These are phyloP conservation scores for Somateria mollissima DNA, from an alignment of 2,797 vertebrate species.

Conservation along the genomic window DNA sequence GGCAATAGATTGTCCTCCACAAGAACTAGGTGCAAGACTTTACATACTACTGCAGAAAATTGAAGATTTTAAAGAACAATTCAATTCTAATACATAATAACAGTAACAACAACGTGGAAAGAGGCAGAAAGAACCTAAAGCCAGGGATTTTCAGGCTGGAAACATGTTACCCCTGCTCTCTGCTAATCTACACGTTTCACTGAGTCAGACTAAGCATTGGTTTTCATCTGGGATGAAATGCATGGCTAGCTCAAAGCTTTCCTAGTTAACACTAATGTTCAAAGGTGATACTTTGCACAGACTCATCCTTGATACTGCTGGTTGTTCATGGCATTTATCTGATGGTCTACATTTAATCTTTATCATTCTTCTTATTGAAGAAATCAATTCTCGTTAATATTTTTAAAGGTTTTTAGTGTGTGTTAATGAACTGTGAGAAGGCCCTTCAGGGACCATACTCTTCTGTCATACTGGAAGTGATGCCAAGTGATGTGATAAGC, in stretches of 20 bases:
- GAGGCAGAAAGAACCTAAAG: background rate
- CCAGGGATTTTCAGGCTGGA: background rate
- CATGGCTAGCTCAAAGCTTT: background rate
- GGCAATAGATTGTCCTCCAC: background rate
- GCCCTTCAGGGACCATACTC: background rate
- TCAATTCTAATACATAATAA: background rate
- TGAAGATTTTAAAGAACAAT: background rate
- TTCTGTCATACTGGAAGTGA: background rate
- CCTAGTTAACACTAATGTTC: background rate
- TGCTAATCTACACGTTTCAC: background rate
- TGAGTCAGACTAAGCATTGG: background rate
- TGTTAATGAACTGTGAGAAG: conserved; percentile 30
- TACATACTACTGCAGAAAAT: background rate
- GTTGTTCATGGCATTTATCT: background rate
- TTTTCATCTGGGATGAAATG: background rate
- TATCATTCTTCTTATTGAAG: conserved; percentile 9
- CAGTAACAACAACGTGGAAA: background rate
- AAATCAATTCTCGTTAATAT: conserved; percentile 30
- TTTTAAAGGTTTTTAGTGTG: background rate
- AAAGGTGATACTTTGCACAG: background rate
- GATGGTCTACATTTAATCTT: background rate
- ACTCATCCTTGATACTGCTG: background rate
- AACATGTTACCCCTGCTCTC: background rate
- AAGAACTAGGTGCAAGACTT: background rate
- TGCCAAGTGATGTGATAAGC: background rate